phyloP scores from a whole-genome alignment of 2,888 invertebrate species.

The Cosmia trapezina region DNA sequence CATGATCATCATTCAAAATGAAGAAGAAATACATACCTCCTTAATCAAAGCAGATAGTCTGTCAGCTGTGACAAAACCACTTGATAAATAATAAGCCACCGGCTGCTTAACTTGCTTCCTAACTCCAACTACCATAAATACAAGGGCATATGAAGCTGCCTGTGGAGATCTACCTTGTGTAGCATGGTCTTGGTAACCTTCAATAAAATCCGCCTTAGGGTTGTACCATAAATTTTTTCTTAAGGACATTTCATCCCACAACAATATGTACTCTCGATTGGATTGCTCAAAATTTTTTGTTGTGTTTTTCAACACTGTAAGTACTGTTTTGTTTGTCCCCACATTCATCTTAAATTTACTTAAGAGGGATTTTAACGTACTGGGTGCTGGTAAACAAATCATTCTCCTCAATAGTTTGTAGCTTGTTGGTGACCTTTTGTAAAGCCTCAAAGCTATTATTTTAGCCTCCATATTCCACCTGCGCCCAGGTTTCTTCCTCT shows the following conservation, averaged over 20 bases:
- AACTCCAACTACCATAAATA: slow-evolving; percentile 14
- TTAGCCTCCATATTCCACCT: slow-evolving; percentile 19
- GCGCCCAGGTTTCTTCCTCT: slow-evolving; percentile 13
- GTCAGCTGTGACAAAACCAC: slow-evolving; percentile 13
- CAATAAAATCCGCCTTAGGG: not conserved
- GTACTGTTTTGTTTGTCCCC: not conserved
- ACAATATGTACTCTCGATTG: not conserved
- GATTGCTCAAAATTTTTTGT: not conserved
- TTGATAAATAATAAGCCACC: slow-evolving; percentile 11
- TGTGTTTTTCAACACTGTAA: slow-evolving; percentile 13
- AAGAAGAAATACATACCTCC: slow-evolving; percentile 6
- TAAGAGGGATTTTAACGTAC: slow-evolving; percentile 10
- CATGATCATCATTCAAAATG: not conserved
- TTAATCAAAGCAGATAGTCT: slow-evolving; percentile 17
- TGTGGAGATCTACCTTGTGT: slow-evolving; percentile 13
- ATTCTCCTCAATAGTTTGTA: slow-evolving; percentile 13
- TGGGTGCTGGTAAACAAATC: slow-evolving; percentile 18
- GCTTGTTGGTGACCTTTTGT: slow-evolving; percentile 17
- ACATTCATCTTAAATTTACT: slow-evolving; percentile 8
- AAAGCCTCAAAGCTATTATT: slow-evolving; percentile 20
- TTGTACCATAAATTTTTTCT: slow-evolving; percentile 12
- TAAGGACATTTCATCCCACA: slow-evolving; percentile 17
- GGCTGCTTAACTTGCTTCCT: not conserved
- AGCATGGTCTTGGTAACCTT: no score
- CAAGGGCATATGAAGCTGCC: slow-evolving; percentile 14